Base-by-base conservation (phyloP, 2,888 invertebrate species). In the Meta bourneti region DNA sequence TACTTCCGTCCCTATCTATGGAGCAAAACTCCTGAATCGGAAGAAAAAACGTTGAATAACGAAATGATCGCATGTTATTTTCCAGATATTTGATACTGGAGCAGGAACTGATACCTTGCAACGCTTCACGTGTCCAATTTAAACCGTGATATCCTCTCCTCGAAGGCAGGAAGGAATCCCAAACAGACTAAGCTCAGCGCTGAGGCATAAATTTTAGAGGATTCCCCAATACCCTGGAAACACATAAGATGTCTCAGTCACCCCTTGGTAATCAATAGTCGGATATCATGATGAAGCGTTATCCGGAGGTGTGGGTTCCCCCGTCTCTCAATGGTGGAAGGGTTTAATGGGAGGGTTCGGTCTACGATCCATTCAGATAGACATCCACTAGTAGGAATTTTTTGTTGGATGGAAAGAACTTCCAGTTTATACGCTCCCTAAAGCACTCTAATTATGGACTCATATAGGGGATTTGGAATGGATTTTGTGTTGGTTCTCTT, bases 191-290 rank as follows among this genome's bases (percentile, higher is more conserved):
- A 74, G 61, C 61, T 0, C 61, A 61, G 61, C 61, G 61, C 61
- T 61, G 61, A 74, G 74, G 61, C 69, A 86, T 86, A 86, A 86
- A 86, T 86, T 86, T 86, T 69, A 77, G 48, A 70, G 70, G 19
- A n/a, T 75, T 54, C 54, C 61, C 54, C 84, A 84, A 84, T 75
- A 61, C 84, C 84, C 84, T 49, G 75, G 84, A 75, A 84, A 84
- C 85, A 77, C 70, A 86, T 86, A 86, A 86, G 69, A 34, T 69
- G 78, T 75, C 77, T 78, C 75, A 61, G 74, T 75, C 84, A 84
- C 75, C 77, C 78, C 69, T 9, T 49, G 69, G 77, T 78, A 86
- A 86, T 86, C 85, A 86, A 86, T 86, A 86, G 78, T 20, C 7
- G 51, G 78, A 86, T 77, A 78, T 69, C 85, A 70, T 69, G 85